Evolutionary conservation across 2,888 invertebrate species (phyloP).

Genomic region (Notodonta dromedarius): DNA sequence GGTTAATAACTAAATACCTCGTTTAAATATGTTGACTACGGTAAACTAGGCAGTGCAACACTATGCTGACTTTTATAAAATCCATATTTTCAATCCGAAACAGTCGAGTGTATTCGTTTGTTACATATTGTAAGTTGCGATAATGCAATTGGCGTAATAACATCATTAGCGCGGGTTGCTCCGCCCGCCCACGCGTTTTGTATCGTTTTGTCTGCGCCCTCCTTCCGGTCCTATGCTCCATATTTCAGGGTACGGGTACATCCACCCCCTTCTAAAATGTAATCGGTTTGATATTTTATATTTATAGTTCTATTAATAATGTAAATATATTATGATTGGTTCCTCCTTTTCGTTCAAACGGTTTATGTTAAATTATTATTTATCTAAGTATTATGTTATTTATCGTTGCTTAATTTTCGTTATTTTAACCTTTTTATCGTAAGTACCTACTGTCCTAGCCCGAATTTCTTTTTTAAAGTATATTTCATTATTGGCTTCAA

Average conservation of each 20-base stretch:
- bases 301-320: conserved; percentile 28
- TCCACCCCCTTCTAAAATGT: conserved; percentile 19
- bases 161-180: conserved; percentile 64
- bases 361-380: too few species aligned
- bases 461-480: too few species aligned
- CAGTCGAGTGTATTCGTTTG: conserved; percentile 15
- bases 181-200: conserved; percentile 78
- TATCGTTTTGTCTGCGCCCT: conserved; percentile 63
- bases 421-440: too few species aligned
- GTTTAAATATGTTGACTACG: background rate
- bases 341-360: too few species aligned
- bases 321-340: background rate
- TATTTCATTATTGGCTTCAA: too few species aligned
- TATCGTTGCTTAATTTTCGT: too few species aligned
- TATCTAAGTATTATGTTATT: too few species aligned
- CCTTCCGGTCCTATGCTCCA: conserved; percentile 57
- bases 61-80: too few species aligned
- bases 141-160: conserved; percentile 59
- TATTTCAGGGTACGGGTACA: conserved; percentile 41
- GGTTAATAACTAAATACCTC: background rate
- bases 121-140: conserved; percentile 15
- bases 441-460: too few species aligned
- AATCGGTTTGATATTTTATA: conserved; percentile 18
- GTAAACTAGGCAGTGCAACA: too few species aligned
- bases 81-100: background rate